Evolutionary conservation across 2,888 invertebrate genomes (phyloP), one percentile per base, ranked within the genome.

Genomic region (Galerucella calmariensis): DNA sequence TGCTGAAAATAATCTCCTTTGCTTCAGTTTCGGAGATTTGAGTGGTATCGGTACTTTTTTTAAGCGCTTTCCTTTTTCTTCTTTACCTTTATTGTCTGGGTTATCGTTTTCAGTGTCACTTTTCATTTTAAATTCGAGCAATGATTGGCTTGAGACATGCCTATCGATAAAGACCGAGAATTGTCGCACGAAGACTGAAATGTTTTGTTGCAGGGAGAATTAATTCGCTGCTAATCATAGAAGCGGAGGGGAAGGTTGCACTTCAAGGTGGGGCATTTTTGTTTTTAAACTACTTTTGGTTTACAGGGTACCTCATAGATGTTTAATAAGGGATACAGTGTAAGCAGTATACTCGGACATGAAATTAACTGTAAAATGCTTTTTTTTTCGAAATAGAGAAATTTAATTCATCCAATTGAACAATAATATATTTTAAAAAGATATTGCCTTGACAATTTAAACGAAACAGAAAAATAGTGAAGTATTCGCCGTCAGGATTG

Each of bases 1-100:
- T 53, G 82, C 79, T 58, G 83, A 79, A 71, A 80, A 84, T 75
- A 77, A 79, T 67, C 81, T 81, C 79, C 82, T 84, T 46, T 79
- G 74, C 78, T 83, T 81, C 58, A 74, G 69, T 72, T 79, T 81
- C 14, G 81, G 78, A 0, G 80, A 79, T 78, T 82, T 81, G 6
- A 46, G 79, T 9, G 81, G 79, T 20, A 80, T 74, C 41, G 81
- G 73, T 27, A 79, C 67, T 78, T 80, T 82, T 75, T 81, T 81
- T 62, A 68, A 72, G 51, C 76, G 79, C 65, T 80, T 80, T 24
- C 71, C 72, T 14, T 71, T 76, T 56, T 62, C 67, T 69, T 78
- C 77, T 72, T 74, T 74, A 51, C 72, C 73, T 62, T 77, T 78
- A 16, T 77, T 76, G 53, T 67, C 75, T 71, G 48, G 67, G 16